Conservation (phyloP, 1,140 invertebrate species). For the Teleogryllus occipitalis region DNA sequence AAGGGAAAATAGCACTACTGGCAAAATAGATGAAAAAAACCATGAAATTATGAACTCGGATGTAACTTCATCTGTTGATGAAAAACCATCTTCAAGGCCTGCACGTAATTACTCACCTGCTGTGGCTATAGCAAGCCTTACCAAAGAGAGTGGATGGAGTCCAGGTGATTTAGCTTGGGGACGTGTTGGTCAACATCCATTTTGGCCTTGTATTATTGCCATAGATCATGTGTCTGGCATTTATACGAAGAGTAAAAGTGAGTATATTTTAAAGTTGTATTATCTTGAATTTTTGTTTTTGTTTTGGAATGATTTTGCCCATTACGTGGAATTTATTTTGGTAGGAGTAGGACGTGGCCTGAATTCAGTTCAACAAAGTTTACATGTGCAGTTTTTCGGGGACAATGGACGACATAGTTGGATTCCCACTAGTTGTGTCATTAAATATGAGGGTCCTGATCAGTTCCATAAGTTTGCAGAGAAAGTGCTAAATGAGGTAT, state of each 20-base stretch:
- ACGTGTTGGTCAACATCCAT: slow-evolving; percentile 19
- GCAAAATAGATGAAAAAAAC: not conserved
- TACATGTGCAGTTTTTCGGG: slow-evolving; percentile 25
- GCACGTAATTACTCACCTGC: no score
- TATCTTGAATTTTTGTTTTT: not conserved
- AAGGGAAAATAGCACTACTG: not conserved
- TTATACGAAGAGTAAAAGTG: slow-evolving; percentile 11
- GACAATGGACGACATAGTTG: slow-evolving; percentile 23
- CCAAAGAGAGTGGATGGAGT: slow-evolving; percentile 18
- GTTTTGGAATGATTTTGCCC: not conserved
- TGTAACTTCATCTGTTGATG: not conserved
- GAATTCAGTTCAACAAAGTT: not conserved
- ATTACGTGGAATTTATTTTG: not conserved
- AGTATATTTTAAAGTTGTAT: not conserved
- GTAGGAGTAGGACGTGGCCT: slow-evolving; percentile 8
- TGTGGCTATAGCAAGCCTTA: not conserved
- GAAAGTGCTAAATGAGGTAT: slow-evolving; percentile 2
- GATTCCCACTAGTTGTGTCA: slow-evolving; percentile 16
- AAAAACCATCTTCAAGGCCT: not conserved
- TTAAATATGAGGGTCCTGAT: slow-evolving; percentile 21
- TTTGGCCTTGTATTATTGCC: slow-evolving; percentile 23
- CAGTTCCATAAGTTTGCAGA: slow-evolving; percentile 10
- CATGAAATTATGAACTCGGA: not conserved
- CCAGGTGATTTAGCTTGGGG: slow-evolving; percentile 23
- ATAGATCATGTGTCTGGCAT: slow-evolving; percentile 9